These are phyloP conservation scores for Mustela lutreola DNA, from an alignment of 2,113 vertebrate species.

Conservation along the genomic window DNA sequence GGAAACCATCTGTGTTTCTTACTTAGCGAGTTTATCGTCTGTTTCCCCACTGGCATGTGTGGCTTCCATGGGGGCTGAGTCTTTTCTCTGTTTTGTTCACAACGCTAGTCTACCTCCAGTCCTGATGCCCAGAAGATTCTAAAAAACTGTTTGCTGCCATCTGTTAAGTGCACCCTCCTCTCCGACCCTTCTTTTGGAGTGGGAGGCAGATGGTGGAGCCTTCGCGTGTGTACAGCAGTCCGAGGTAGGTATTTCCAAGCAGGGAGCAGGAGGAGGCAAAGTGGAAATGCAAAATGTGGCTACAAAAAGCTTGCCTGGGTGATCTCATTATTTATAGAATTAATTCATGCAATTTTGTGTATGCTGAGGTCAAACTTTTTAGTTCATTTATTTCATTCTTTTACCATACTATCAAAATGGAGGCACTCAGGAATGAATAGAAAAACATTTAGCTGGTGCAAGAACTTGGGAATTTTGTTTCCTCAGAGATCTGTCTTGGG, in stretches of 20 bases:
- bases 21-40: neutral
- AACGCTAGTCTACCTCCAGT: neutral
- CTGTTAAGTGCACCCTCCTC: neutral
- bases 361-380: neutral
- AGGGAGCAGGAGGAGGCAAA: neutral
- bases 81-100: neutral
- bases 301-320: neutral
- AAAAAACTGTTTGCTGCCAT: neutral
- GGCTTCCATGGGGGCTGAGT: neutral
- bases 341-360: neutral
- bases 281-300: neutral
- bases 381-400: neutral
- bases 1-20: neutral
- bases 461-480: neutral
- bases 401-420: neutral
- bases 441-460: no score
- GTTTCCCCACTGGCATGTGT: neutral
- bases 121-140: neutral
- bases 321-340: neutral
- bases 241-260: neutral
- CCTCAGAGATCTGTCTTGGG: neutral
- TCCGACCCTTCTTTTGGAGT: neutral
- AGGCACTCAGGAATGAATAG: neutral
- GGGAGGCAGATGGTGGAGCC: neutral
- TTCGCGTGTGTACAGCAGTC: neutral